phyloP scores from a whole-genome alignment of 2,113 vertebrate species.

The Leuciscus idus region DNA sequence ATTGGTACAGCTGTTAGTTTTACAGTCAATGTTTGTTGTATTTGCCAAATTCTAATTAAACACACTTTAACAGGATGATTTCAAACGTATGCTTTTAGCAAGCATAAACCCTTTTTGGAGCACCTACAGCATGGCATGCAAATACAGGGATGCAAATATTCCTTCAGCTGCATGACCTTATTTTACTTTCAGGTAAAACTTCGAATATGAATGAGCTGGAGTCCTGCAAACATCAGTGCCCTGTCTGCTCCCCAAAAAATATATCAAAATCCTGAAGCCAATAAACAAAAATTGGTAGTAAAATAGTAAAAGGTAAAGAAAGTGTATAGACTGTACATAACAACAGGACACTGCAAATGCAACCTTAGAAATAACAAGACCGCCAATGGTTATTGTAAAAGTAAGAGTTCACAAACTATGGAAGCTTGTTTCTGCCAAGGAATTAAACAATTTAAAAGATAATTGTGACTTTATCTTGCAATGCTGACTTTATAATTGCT shows the following conservation, averaged over 20 bases:
- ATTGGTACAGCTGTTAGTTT: neutral
- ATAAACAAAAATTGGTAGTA: neutral
- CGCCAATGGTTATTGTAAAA: neutral
- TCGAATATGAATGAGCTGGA: neutral
- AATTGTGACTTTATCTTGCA: too few species aligned
- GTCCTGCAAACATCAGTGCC: neutral
- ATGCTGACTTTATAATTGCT: too few species aligned
- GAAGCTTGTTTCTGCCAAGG: too few species aligned
- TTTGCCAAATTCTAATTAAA: too few species aligned
- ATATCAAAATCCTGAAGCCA: neutral
- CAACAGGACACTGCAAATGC: neutral
- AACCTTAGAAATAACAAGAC: neutral
- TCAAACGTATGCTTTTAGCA: neutral
- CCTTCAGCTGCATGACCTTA: neutral
- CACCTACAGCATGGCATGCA: slow-evolving; percentile 22
- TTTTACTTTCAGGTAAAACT: slow-evolving; percentile 12
- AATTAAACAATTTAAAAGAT: too few species aligned
- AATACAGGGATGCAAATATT: slow-evolving; percentile 41
- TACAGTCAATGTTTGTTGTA: neutral
- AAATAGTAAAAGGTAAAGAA: neutral
- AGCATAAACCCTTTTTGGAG: neutral
- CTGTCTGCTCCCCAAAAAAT: neutral
- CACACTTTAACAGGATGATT: neutral
- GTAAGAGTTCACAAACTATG: neutral
- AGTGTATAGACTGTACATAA: neutral